Evolutionary conservation across 1,140 invertebrate genomes (phyloP).

Genomic region (Pseudoatta argentina): DNA sequence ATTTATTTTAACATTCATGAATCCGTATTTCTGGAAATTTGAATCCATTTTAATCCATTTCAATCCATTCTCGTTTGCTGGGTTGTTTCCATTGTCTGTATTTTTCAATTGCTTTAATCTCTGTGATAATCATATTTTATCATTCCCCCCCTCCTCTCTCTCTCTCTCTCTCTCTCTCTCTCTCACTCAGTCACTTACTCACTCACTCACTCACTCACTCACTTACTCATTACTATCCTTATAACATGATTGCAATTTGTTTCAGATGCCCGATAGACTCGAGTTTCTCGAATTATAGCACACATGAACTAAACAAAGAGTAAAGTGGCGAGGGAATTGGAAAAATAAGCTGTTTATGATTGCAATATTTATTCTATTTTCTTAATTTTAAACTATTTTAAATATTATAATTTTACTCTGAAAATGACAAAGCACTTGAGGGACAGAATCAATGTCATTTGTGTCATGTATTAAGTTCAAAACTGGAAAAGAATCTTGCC

Average conservation of each 20-base stretch:
- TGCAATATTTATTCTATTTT: neutral
- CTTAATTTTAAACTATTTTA: neutral
- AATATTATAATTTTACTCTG: neutral
- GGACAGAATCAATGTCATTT: conserved; percentile 31
- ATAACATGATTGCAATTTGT: neutral
- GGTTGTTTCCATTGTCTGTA: too few relatives aligned
- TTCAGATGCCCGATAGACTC: neutral
- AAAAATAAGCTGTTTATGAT: neutral
- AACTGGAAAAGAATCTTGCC: conserved; percentile 69
- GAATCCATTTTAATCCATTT: too few relatives aligned
- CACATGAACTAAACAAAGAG: neutral
- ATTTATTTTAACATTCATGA: too few relatives aligned
- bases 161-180: too few relatives aligned
- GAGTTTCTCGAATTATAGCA: neutral
- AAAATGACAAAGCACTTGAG: conserved; percentile 64
- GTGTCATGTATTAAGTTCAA: conserved; percentile 66
- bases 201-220: too few relatives aligned
- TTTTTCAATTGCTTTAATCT: too few relatives aligned
- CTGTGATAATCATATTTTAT: neutral
- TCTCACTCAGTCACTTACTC: too few relatives aligned
- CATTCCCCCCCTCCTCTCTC: neutral
- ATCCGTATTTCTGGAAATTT: too few relatives aligned
- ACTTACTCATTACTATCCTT: neutral
- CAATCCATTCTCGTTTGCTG: too few relatives aligned
- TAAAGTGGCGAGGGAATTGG: neutral